phyloP scores from a whole-genome alignment of 2,113 vertebrate species.

The Leucosticte australis region DNA sequence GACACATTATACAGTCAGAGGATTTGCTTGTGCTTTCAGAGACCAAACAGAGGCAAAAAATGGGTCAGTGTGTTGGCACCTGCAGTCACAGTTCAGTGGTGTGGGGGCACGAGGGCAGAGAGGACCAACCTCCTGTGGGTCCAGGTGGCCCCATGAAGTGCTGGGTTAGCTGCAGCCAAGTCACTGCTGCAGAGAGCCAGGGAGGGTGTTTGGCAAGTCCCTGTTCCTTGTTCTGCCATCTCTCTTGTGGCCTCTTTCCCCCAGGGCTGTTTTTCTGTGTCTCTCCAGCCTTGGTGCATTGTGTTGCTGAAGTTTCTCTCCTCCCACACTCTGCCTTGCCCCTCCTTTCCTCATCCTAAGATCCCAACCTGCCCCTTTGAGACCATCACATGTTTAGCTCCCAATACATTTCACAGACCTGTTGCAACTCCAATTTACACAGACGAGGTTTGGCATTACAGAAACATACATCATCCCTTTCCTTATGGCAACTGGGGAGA shows the following conservation, averaged over 20 bases:
- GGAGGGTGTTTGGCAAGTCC: background rate
- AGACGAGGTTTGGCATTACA: background rate
- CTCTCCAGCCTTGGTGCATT: background rate
- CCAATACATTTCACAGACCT: background rate
- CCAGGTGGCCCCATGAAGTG: background rate
- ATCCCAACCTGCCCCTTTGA: background rate
- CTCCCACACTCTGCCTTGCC: background rate
- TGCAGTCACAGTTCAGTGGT: accelerated
- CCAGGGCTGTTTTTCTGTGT: background rate
- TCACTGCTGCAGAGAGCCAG: background rate
- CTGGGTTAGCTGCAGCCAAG: background rate
- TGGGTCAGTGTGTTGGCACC: background rate
- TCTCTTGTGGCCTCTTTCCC: background rate
- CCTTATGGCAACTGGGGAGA: background rate
- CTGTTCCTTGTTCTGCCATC: background rate
- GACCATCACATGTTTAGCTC: background rate
- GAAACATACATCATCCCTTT: background rate
- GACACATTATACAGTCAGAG: background rate
- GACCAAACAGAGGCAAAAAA: background rate
- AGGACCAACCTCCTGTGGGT: background rate
- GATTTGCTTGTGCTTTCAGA: background rate
- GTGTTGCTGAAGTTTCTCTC: background rate
- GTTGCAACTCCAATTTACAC: background rate
- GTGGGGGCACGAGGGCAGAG: background rate
- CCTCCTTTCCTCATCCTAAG: background rate